phyloP scores from a whole-genome alignment of 2,113 vertebrate genomes.

The Siniperca chuatsi region DNA sequence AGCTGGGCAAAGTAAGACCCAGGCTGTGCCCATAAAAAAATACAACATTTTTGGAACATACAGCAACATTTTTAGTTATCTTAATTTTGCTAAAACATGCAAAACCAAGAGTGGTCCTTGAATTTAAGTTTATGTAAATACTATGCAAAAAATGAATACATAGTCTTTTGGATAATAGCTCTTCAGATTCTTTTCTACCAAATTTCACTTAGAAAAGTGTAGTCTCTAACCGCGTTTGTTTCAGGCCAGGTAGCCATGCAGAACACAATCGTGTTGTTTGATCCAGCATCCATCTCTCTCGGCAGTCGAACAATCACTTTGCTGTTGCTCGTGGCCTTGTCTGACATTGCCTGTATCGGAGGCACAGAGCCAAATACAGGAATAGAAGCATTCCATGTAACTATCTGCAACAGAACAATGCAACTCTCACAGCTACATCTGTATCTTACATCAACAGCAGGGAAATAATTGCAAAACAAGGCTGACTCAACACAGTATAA shows the following conservation, averaged over 20 bases:
- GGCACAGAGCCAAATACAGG: background rate
- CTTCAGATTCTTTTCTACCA: background rate
- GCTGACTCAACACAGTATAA: background rate
- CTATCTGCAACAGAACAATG: background rate
- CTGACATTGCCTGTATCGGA: background rate
- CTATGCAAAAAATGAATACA: background rate
- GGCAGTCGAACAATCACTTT: constrained; percentile 19
- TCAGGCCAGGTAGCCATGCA: constrained; percentile 19
- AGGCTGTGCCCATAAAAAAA: background rate
- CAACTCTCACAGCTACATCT: background rate
- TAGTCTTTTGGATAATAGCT: too few species aligned
- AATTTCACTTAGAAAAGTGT: background rate
- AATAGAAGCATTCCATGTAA: background rate
- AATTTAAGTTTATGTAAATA: background rate
- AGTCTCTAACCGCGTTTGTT: constrained; percentile 3
- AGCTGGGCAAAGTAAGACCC: background rate
- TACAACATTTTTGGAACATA: too few species aligned
- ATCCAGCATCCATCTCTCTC: background rate
- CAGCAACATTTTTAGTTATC: background rate
- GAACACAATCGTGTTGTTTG: constrained; percentile 18
- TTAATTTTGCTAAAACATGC: background rate
- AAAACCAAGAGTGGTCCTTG: background rate
- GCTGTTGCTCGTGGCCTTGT: accelerated
- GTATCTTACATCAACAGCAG: background rate
- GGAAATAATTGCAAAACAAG: background rate